Evolutionary conservation across 1,140 invertebrate genomes (phyloP).

Genomic region (Sitobion miscanthi): DNA sequence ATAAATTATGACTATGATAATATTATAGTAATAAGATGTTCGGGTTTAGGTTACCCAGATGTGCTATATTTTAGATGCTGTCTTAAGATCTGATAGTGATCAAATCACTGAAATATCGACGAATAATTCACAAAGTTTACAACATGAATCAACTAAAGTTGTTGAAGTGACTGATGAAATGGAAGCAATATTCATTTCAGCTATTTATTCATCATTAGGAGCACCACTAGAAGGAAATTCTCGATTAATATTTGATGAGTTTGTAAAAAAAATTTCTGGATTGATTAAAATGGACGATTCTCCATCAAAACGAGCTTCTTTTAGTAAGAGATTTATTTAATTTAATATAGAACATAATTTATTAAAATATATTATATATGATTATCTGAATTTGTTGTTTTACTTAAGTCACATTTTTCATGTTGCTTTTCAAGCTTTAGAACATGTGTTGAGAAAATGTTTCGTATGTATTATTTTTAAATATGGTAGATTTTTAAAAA

Average conservation of each 20-base stretch:
- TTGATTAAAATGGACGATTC: slow-evolving; percentile 64
- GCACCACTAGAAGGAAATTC: slow-evolving; percentile 75
- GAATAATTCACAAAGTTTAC: not conserved
- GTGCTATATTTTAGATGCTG: slow-evolving; percentile 80
- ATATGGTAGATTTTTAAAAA: too few species aligned
- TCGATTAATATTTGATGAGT: slow-evolving; percentile 77
- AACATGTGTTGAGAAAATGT: not conserved
- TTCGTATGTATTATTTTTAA: not conserved
- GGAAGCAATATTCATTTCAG: slow-evolving; percentile 77
- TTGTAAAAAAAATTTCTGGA: slow-evolving; percentile 77
- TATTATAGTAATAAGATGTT: not conserved
- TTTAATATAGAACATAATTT: not conserved
- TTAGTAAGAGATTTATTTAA: not conserved
- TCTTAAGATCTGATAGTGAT: slow-evolving; percentile 63
- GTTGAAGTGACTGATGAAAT: slow-evolving; percentile 65
- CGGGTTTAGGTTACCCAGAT: slow-evolving; percentile 75
- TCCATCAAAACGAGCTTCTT: slow-evolving; percentile 36
- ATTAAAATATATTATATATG: not conserved
- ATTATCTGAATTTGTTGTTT: not conserved
- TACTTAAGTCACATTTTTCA: not conserved
- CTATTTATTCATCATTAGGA: slow-evolving; percentile 84
- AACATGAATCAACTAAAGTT: slow-evolving; percentile 60
- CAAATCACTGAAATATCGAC: not conserved
- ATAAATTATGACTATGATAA: not conserved
- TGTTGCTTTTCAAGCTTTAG: not conserved